These are phyloP conservation scores for Ceratitis capitata DNA, from an alignment of 1,140 invertebrate genomes.

Conservation along the genomic window DNA sequence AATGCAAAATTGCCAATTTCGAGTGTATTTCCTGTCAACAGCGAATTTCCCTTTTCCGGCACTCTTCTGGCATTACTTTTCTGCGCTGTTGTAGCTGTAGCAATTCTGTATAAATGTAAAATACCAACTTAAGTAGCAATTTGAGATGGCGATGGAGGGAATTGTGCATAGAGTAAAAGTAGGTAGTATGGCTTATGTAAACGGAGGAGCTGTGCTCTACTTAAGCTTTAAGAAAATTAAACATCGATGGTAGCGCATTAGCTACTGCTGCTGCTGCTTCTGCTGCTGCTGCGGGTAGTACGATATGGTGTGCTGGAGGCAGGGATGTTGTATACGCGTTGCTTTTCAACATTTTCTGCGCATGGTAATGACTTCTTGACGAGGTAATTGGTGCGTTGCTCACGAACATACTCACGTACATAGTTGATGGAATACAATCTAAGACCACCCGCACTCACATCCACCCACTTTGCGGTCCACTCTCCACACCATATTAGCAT, in stretches of 20 bases:
- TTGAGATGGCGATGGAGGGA: not conserved
- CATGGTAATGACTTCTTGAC: slow-evolving; percentile 31
- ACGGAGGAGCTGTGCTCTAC: not conserved
- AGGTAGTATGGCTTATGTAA: not conserved
- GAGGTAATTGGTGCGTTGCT: slow-evolving; percentile 36
- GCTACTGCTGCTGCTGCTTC: not conserved
- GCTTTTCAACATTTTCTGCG: slow-evolving; percentile 28
- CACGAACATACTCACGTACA: not conserved
- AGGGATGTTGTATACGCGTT: too few species aligned
- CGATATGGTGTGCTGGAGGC: too few species aligned
- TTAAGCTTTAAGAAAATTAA: slow-evolving; percentile 32
- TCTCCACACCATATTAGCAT: slow-evolving; percentile 42
- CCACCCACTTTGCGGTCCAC: not conserved
- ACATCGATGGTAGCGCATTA: not conserved
- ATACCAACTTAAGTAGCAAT: not conserved
- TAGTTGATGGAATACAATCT: not conserved
- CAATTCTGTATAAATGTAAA: slow-evolving; percentile 18
- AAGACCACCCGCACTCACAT: not conserved
- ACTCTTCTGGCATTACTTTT: slow-evolving; percentile 39
- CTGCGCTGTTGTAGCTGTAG: not conserved
- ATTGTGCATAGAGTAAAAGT: not conserved
- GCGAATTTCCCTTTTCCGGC: slow-evolving; percentile 51
- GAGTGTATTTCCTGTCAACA: slow-evolving; percentile 66
- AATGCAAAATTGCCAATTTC: slow-evolving; percentile 66
- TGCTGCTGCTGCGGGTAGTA: not conserved